Conservation (phyloP, 2,888 invertebrate genomes). For the Sturmia bella region DNA sequence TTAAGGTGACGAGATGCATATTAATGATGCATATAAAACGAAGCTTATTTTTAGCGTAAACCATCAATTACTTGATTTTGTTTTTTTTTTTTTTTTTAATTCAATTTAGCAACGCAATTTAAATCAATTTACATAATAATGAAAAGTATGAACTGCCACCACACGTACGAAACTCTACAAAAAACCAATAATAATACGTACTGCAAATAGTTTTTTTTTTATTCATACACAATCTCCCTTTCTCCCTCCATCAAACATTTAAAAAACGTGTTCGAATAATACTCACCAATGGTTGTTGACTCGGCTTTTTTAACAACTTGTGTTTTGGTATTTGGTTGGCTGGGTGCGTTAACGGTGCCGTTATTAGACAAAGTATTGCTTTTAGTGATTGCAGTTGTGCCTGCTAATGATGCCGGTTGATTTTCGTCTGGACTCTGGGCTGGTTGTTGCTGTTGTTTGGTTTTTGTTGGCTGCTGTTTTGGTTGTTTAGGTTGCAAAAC, state of each 20-base stretch:
- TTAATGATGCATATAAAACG: no score
- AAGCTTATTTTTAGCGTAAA: no score
- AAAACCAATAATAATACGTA: not conserved
- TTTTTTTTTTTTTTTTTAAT: no score
- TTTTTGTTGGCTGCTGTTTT: slow-evolving; percentile 77
- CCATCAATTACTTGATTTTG: no score
- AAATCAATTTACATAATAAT: slow-evolving; percentile 33
- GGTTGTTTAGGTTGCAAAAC: slow-evolving; percentile 86
- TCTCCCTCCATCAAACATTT: not conserved
- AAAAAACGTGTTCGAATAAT: not conserved
- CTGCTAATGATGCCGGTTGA: slow-evolving; percentile 53
- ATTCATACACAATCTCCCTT: not conserved
- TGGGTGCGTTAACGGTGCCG: slow-evolving; percentile 64
- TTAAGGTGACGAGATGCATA: no score
- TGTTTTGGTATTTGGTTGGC: slow-evolving; percentile 54
- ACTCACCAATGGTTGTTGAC: slow-evolving; percentile 76
- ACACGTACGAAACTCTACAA: not conserved
- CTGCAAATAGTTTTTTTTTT: not conserved
- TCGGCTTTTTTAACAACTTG: slow-evolving; percentile 72
- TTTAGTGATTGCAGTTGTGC: slow-evolving; percentile 21
- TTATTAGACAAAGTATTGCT: slow-evolving; percentile 20
- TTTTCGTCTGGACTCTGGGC: slow-evolving; percentile 76
- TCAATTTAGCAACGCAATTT: slow-evolving; percentile 54
- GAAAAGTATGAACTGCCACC: not conserved
- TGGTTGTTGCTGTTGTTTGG: slow-evolving; percentile 58